phyloP scores from a whole-genome alignment of 2,888 invertebrate genomes.

The Apamea epomidion region DNA sequence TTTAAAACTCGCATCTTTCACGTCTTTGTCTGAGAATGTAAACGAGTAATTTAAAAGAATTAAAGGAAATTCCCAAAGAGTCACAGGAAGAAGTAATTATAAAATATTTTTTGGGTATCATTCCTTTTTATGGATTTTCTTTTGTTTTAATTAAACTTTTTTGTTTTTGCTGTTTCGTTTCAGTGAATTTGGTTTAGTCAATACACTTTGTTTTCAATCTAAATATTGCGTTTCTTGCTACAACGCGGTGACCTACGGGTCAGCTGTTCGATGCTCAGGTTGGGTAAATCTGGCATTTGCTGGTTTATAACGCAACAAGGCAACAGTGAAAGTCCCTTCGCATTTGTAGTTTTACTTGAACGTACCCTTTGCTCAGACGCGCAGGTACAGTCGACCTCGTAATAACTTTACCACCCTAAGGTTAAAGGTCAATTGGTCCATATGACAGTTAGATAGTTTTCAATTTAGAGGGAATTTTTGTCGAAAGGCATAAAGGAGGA shows the following conservation, averaged over 20 bases:
- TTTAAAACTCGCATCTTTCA: background rate
- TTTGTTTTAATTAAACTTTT: background rate
- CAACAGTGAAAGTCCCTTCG: conserved; percentile 57
- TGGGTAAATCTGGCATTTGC: conserved; percentile 61
- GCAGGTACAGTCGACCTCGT: background rate
- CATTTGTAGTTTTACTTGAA: conserved; percentile 19
- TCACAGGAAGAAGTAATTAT: too few species aligned
- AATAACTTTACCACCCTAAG: background rate
- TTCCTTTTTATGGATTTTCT: background rate
- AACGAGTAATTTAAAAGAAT: background rate
- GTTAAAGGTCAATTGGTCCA: background rate
- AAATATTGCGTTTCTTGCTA: conserved; percentile 12
- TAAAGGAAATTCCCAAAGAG: background rate
- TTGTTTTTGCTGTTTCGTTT: background rate
- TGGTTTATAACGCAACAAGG: conserved; percentile 48
- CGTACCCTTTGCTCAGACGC: conserved; percentile 15
- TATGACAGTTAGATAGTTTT: background rate
- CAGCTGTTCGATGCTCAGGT: conserved; percentile 51
- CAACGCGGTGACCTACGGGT: conserved; percentile 54
- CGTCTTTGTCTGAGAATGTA: background rate
- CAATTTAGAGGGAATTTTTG: background rate
- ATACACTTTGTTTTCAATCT: conserved; percentile 22
- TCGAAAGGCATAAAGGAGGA: background rate
- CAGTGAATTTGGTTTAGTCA: background rate
- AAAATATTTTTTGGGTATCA: background rate